These are phyloP conservation scores for Drepana falcataria DNA, from an alignment of 2,888 invertebrate species.

Conservation along the genomic window DNA sequence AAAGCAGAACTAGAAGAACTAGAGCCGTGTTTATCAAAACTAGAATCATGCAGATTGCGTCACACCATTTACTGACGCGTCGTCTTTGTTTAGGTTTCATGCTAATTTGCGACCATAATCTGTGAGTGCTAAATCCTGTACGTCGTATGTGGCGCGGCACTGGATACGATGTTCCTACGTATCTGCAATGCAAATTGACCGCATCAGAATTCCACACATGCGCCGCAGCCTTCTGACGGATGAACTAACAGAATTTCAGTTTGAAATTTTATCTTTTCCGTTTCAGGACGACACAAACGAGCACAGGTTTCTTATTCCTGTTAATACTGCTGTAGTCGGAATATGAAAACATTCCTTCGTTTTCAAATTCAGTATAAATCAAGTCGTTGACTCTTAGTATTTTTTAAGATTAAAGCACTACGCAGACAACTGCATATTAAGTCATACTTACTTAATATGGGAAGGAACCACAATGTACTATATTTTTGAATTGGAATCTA, in stretches of 20 bases:
- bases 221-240: constrained; percentile 24
- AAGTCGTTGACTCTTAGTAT: too few species aligned
- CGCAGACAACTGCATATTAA: too few species aligned
- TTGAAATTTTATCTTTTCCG: constrained; percentile 14
- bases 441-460: too few species aligned
- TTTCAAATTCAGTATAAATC: too few species aligned
- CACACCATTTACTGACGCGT: constrained; percentile 14
- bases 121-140: constrained; percentile 53
- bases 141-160: constrained; percentile 22
- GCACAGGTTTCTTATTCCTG: too few species aligned
- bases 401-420: too few species aligned
- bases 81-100: constrained; percentile 34
- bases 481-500: too few species aligned
- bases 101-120: constrained; percentile 52
- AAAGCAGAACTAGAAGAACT: neutral
- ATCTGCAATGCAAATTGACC: constrained; percentile 63
- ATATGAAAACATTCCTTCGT: too few species aligned
- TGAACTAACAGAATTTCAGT: constrained; percentile 22
- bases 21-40: neutral
- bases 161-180: constrained; percentile 38
- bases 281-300: constrained; percentile 1
- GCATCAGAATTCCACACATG: constrained; percentile 38
- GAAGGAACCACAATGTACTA: too few species aligned
- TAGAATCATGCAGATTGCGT: neutral
- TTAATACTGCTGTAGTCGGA: too few species aligned